Base-by-base conservation (phyloP, 2,797 vertebrate genomes). In the Scolopax bukidnonensis region DNA sequence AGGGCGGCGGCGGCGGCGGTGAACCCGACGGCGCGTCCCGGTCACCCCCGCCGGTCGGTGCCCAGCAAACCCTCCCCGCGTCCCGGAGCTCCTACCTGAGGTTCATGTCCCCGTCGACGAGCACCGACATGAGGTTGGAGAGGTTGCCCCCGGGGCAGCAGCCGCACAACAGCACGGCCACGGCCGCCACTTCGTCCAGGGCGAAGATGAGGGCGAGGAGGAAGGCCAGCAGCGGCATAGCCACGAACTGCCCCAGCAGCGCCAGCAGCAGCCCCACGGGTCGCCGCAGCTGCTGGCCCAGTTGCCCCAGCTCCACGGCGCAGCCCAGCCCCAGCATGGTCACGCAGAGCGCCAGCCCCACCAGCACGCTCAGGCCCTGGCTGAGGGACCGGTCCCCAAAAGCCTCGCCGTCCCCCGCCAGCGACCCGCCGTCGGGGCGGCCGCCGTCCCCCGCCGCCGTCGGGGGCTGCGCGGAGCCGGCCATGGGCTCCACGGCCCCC, bases 111-210 rank as follows among this genome's bases (percentile, higher is more conserved):
- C 99, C 99, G 53, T 45, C 78, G 54, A 98, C 99, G 97, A 99
- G 98, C 83, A 99, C 98, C 27, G 99, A 98, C 99, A 99, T 98
- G 91, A 99, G 99, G 69, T 99, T 99, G 92, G 99, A 99, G 73
- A 99, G 97, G 95, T 99, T 99, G 9, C 99, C 99, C 5, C 99
- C 99, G 5, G 99, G 99, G 50, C 99, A 99, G 98, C 99, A 99
- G 91, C 99, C 99, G 47, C 99, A 99, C n/a, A 99, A 98, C 21
- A 99, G 98, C 38, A 99, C 99, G 1, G 99, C 99, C 96, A 99
- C 98, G 30, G 99, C 99, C 11, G 99, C 99, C 95, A 99, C 99
- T 86, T 99, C 99, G 86, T 99, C 97, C 88, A 99, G 98, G 41
- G 98, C 98, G 97, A 99, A 99, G 96, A 98, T 90, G 36, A 99